Evolutionary conservation across 2,888 invertebrate species (phyloP).

Genomic region (Hemithea aestivaria): DNA sequence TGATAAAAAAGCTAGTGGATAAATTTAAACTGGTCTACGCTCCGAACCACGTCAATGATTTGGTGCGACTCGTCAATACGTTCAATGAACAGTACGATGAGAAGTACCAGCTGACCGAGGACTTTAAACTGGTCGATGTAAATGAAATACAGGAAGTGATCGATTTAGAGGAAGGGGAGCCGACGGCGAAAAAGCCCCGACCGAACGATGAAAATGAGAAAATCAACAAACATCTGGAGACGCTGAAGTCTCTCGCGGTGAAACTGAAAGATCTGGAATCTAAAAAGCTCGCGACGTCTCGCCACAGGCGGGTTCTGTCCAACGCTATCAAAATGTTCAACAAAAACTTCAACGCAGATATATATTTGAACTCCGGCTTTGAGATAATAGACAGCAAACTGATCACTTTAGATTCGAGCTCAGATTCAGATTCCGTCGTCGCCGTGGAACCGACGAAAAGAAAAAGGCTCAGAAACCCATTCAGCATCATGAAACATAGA

Average conservation of each 20-base stretch:
- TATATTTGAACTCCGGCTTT: conserved; percentile 46
- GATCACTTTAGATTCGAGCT: conserved; percentile 54
- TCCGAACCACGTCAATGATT: conserved; percentile 17
- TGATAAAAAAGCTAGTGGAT: no score
- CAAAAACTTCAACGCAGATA: conserved; percentile 53
- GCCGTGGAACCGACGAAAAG: conserved; percentile 23
- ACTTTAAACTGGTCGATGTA: conserved; percentile 37
- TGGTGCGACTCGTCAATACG: conserved; percentile 45
- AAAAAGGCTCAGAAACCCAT: conserved; percentile 61
- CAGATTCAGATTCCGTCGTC: conserved; percentile 50
- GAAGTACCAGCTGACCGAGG: conserved; percentile 39
- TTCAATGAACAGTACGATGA: conserved; percentile 54
- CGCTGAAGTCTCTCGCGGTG: conserved; percentile 44
- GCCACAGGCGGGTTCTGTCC: conserved; percentile 55
- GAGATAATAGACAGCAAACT: conserved; percentile 49
- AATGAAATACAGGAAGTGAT: conserved; percentile 50
- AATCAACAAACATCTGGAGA: conserved; percentile 45
- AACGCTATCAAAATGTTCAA: conserved; percentile 60
- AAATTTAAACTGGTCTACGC: no score
- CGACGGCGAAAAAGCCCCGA: conserved; percentile 39
- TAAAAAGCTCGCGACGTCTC: conserved; percentile 41
- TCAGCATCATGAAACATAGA: conserved; percentile 53
- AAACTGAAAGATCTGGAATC: conserved; percentile 46
- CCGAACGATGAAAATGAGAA: conserved; percentile 24
- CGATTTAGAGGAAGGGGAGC: conserved; percentile 49